Percentiles rank a stretch among this genome's conserved stretches.
These are phyloP conservation scores for Eledone cirrhosa DNA, from an alignment of 2,888 invertebrate genomes.

Conservation along the genomic window DNA sequence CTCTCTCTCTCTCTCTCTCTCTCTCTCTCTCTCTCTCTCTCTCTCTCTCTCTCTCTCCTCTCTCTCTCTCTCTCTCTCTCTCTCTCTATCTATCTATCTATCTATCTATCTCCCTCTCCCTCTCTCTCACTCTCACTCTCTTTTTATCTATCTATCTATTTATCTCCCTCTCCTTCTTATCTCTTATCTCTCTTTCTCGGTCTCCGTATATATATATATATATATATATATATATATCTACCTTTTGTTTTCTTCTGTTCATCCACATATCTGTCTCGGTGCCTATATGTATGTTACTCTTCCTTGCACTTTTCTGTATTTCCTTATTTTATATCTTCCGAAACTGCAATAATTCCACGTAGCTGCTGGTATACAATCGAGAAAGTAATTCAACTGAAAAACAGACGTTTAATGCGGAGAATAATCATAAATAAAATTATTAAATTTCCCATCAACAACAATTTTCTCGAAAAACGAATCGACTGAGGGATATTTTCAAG, in stretches of 20 bases:
- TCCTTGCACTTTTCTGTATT: not conserved
- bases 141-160: too few relatives aligned
- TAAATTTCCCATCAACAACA: not conserved
- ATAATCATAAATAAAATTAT: too few relatives aligned
- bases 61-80: not conserved
- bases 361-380: too few relatives aligned
- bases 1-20: not conserved
- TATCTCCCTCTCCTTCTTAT: too few relatives aligned
- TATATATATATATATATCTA: too few relatives aligned
- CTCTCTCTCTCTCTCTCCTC: not conserved
- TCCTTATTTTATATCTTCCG: not conserved
- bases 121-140: not conserved
- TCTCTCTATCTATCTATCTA: not conserved
- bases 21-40: not conserved
- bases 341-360: too few relatives aligned
- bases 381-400: too few relatives aligned
- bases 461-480: not conserved
- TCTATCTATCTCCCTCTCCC: too few relatives aligned
- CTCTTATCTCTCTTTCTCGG: not conserved
- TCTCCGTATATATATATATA: too few relatives aligned
- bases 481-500: too few relatives aligned
- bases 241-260: not conserved
- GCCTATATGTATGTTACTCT: not conserved
- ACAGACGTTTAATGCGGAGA: too few relatives aligned
- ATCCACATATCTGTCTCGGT: not conserved